Evolutionary conservation across 2,888 invertebrate species (phyloP).

Genomic region (Folsomia manolachei): DNA sequence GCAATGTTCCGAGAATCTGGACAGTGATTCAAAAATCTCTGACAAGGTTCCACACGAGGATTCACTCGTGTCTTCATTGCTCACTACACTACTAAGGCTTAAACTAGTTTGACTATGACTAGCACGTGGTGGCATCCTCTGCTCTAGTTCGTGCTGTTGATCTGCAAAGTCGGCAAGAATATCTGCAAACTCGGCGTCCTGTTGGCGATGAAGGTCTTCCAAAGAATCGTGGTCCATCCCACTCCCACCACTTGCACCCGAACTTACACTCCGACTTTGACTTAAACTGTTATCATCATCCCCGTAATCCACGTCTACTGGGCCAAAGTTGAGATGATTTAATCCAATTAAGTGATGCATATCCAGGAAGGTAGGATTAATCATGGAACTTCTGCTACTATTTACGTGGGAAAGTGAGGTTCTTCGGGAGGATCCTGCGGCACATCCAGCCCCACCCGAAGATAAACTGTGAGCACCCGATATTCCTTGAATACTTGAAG

Average conservation of each 20-base stretch:
- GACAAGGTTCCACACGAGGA: constrained; percentile 43
- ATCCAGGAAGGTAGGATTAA: constrained; percentile 8
- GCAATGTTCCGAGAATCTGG: constrained; percentile 47
- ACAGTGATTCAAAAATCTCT: constrained; percentile 47
- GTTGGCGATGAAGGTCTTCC: constrained; percentile 36
- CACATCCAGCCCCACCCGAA: background rate
- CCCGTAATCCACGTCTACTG: constrained; percentile 16
- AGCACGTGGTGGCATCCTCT: constrained; percentile 28
- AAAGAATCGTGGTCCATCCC: constrained; percentile 33
- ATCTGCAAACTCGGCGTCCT: constrained; percentile 38
- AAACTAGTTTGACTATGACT: constrained; percentile 39
- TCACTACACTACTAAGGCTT: constrained; percentile 42
- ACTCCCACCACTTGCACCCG: constrained; percentile 26
- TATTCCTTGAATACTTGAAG: constrained; percentile 11
- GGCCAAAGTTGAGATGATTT: background rate
- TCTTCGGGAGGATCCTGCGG: background rate
- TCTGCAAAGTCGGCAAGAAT: constrained; percentile 38
- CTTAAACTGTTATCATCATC: constrained; percentile 23
- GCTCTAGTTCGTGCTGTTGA: constrained; percentile 36
- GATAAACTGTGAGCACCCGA: background rate
- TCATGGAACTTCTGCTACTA: background rate
- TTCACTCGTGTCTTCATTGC: constrained; percentile 41
- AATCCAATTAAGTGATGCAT: constrained; percentile 2
- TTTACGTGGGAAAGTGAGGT: background rate
- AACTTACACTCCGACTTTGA: constrained; percentile 26